A percentile compares a stretch with the other conserved stretches of the same genome.
Conservation (phyloP, 2,888 invertebrate species). For the Graphium colonna region DNA sequence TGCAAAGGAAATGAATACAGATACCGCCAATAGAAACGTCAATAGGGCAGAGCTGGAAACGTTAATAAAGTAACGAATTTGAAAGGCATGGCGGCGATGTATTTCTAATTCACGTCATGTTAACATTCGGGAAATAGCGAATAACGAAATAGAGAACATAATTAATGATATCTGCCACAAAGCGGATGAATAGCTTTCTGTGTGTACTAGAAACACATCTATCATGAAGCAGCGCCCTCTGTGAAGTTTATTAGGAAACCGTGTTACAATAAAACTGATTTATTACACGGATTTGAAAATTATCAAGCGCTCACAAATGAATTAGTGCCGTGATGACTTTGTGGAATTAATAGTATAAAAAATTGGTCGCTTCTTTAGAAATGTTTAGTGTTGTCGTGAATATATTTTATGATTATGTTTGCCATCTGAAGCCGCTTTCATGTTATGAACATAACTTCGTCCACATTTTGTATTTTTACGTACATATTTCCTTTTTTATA, state of each 20-base stretch:
- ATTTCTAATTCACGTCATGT: constrained; percentile 20
- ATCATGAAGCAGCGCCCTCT: constrained; percentile 12
- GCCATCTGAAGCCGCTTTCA: neutral
- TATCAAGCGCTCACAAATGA: constrained; percentile 8
- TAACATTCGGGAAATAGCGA: constrained; percentile 20
- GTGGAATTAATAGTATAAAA: neutral
- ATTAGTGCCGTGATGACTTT: constrained; percentile 3
- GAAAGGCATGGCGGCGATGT: constrained; percentile 12
- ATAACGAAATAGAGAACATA: constrained; percentile 22
- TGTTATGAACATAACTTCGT: too few species aligned
- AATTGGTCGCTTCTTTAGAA: neutral
- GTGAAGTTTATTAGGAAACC: constrained; percentile 20
- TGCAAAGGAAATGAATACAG: constrained; percentile 4
- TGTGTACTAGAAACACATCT: constrained; percentile 18
- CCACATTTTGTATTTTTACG: too few species aligned
- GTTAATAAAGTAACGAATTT: constrained; percentile 14
- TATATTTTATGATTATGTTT: neutral
- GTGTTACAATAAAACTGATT: constrained; percentile 15
- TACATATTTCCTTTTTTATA: too few species aligned
- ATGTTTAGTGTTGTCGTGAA: neutral
- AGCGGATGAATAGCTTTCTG: constrained; percentile 18
- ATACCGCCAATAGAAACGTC: constrained; percentile 12
- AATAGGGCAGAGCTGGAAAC: constrained; percentile 3
- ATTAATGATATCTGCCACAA: constrained; percentile 19
- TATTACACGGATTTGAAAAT: constrained; percentile 14